A percentile compares a stretch with the other conserved stretches of the same genome.
phyloP scores from a whole-genome alignment of 2,888 invertebrate species.

The Isotomurus palustris region DNA sequence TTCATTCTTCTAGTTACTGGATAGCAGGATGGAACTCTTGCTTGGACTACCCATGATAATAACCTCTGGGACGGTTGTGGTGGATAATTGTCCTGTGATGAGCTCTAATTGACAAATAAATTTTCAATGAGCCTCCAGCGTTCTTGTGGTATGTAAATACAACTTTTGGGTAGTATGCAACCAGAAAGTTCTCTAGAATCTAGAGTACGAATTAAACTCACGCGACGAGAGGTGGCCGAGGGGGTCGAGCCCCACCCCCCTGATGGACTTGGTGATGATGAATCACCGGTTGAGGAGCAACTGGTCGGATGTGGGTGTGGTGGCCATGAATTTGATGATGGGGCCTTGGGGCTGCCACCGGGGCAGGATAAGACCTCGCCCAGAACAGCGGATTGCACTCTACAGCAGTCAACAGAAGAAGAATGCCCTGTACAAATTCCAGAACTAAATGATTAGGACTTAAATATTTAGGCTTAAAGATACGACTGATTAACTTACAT shows the following conservation, averaged over 20 bases:
- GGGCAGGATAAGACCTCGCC: background rate
- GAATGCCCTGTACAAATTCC: no score
- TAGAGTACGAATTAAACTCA: background rate
- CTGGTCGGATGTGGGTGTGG: background rate
- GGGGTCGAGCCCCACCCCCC: background rate
- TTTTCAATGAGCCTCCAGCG: background rate
- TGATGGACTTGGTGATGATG: background rate
- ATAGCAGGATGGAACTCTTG: no score
- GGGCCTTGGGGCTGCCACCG: background rate
- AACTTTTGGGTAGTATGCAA: no score
- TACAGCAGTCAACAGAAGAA: background rate
- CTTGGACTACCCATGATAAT: no score
- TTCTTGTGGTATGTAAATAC: no score
- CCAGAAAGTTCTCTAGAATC: background rate
- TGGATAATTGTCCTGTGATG: background rate
- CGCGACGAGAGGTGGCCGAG: conserved; percentile 4
- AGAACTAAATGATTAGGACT: no score
- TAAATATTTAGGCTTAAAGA: no score
- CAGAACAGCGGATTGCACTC: background rate
- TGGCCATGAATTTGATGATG: background rate
- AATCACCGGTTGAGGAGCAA: background rate
- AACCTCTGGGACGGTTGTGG: background rate
- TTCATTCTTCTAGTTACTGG: no score
- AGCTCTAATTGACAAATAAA: background rate
- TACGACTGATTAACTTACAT: no score